These are phyloP conservation scores for Gulo gulo DNA, from an alignment of 2,113 vertebrate species.

Conservation along the genomic window DNA sequence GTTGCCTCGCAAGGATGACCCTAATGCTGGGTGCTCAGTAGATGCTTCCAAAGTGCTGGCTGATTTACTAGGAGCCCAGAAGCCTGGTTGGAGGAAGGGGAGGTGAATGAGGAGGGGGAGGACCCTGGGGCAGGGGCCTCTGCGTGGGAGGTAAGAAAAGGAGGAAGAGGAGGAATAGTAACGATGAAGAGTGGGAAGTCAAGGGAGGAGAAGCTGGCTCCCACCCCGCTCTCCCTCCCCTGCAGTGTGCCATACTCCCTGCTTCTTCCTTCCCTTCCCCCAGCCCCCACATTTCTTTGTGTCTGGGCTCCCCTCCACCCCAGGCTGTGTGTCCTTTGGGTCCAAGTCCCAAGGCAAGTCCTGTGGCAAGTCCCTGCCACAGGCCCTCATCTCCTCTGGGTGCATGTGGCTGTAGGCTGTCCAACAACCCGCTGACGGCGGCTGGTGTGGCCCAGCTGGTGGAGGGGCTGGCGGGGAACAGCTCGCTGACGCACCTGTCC, in stretches of 20 bases:
- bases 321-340: neutral
- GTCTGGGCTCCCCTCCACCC: neutral
- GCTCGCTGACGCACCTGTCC: constrained; percentile 87
- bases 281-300: neutral
- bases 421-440: constrained; percentile 89
- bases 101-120: neutral
- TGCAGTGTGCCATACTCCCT: fast-evolving
- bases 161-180: neutral
- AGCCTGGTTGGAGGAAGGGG: neutral
- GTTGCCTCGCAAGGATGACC: neutral
- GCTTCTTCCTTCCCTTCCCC: neutral
- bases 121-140: neutral
- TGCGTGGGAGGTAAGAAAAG: neutral
- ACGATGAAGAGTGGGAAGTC: neutral
- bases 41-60: neutral
- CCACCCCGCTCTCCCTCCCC: neutral
- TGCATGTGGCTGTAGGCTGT: constrained; percentile 83
- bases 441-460: constrained; percentile 84
- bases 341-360: neutral
- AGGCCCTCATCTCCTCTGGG: neutral
- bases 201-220: neutral
- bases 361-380: neutral
- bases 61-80: neutral
- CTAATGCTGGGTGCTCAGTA: neutral
- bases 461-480: constrained; percentile 88